Percentiles rank a stretch among this genome's conserved stretches.
Conservation (phyloP, 2,888 invertebrate species). For the Tricholauxania praeusta region DNA sequence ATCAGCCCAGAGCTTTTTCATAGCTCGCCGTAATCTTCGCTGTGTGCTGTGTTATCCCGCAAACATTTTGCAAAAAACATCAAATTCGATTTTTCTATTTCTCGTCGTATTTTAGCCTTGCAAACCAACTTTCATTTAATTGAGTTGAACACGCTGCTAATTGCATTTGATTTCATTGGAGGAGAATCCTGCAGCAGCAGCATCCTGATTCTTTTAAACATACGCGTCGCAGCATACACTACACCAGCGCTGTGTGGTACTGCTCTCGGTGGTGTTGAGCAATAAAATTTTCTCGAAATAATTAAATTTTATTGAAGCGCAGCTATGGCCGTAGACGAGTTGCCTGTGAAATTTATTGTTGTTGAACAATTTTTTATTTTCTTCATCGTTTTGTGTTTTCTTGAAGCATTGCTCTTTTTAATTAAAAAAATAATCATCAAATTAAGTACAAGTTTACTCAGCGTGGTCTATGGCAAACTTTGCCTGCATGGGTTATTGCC, state of each 20-base stretch:
- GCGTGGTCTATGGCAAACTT: no score
- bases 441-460: conserved; percentile 11
- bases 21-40: background rate
- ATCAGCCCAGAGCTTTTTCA: background rate
- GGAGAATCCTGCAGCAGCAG: background rate
- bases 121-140: conserved; percentile 51
- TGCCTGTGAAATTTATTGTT: no score
- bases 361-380: no score
- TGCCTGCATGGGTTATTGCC: no score
- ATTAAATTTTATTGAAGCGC: conserved; percentile 59
- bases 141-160: conserved; percentile 65
- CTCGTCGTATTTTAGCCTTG: conserved; percentile 33
- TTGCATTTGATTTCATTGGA: conserved; percentile 62
- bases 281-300: conserved; percentile 54
- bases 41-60: conserved; percentile 20
- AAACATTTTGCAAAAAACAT: conserved; percentile 26
- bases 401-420: conserved; percentile 14
- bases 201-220: conserved; percentile 3
- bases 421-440: conserved; percentile 38
- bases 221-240: background rate
- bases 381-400: background rate
- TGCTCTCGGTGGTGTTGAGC: conserved; percentile 26
- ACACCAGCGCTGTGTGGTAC: background rate
- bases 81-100: conserved; percentile 37
- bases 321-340: conserved; percentile 1